phyloP scores from a whole-genome alignment of 2,113 vertebrate genomes.

The Gnathonemus longibarbis region DNA sequence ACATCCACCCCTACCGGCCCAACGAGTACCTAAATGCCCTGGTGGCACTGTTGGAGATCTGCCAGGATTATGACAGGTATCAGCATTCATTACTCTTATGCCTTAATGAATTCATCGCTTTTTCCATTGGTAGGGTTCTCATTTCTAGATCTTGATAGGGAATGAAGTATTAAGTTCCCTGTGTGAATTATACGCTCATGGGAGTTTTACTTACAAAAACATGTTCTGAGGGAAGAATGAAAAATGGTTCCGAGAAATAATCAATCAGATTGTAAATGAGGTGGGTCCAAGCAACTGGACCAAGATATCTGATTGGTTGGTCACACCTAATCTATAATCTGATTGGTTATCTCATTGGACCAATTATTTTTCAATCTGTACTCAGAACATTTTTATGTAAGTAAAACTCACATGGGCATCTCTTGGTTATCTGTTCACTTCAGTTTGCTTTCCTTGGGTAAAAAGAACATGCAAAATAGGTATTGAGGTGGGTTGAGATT shows the following conservation, averaged over 20 bases:
- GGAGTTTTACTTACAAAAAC: not conserved
- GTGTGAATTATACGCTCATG: not conserved
- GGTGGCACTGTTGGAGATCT: conserved; percentile 87
- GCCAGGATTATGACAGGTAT: conserved; percentile 94
- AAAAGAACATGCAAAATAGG: not conserved
- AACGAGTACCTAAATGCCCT: conserved; percentile 91
- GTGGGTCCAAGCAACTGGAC: not conserved
- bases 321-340: not conserved
- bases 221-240: not conserved
- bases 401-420: not conserved
- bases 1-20: conserved; percentile 94
- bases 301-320: not conserved
- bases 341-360: not conserved
- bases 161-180: not conserved
- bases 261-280: not conserved
- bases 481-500: not conserved
- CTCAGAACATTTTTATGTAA: not conserved
- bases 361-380: not conserved
- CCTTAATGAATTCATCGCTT: conserved; percentile 19
- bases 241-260: not conserved
- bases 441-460: not conserved
- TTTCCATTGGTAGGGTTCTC: conserved; percentile 12
- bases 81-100: conserved; percentile 26
- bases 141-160: not conserved
- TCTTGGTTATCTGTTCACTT: not conserved